Base-by-base conservation (phyloP, 2,113 vertebrate genomes). In the Podarcis cretensis region DNA sequence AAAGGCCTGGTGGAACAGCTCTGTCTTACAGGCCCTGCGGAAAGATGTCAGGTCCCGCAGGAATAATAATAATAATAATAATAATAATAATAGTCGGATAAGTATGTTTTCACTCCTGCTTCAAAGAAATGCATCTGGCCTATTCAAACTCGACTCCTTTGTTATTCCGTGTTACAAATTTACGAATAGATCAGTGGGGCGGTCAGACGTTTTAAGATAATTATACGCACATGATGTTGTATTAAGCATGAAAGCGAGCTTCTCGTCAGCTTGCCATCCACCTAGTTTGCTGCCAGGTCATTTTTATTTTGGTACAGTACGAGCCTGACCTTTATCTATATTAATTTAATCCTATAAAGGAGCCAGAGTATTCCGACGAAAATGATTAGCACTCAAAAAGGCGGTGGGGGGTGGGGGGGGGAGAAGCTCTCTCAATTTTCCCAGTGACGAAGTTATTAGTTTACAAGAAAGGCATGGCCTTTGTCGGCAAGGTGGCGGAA, bases 371-470 rank as follows among this genome's bases (percentile, higher is more conserved):
- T 91, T 94, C 91, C 78, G 83, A 71, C 48, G 48, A 87, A 90
- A 66, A 5, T 93, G 89, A 89, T 95, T 93, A 94, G 90, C 87
- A 79, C 92, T 96, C 81, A 35, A 92, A 92, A 96, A 54, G 9
- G 43, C 1, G 8, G 43, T 2, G 48, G 48, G 48, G 43, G 43
- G 9, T 7, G n/a, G n/a, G 43, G 43, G 43, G 48, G 48, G 10
- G 48, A 0, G 48, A 9, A 96, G 94, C 81, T 86, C 90, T 87
- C 85, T 92, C 92, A 86, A 93, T 93, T 92, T 94, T 94, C 93
- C 77, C 89, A 81, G 94, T 95, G 96, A 95, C 95, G 94, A 95
- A 96, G 95, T 93, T 91, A 92, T 90, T 95, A 95, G 94, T 89
- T 92, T 68, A 76, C 66, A 82, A 57, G 88, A 91, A 95, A 89